These are phyloP conservation scores for Melanchra persicariae DNA, from an alignment of 2,888 invertebrate genomes.

Conservation along the genomic window DNA sequence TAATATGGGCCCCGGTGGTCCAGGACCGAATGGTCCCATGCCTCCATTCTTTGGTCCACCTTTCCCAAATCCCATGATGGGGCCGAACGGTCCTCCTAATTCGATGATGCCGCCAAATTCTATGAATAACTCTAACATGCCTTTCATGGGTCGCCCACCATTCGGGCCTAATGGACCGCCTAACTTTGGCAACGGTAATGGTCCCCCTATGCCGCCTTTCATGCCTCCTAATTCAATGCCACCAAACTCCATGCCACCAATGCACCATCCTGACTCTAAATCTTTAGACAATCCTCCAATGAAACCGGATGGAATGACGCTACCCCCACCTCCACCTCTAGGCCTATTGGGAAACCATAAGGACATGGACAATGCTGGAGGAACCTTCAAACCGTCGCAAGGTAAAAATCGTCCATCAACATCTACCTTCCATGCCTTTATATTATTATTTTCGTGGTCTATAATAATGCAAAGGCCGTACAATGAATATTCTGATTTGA, in stretches of 20 bases:
- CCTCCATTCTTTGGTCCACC: constrained; percentile 68
- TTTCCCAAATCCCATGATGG: constrained; percentile 73
- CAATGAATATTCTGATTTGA: constrained; percentile 27
- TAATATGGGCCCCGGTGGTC: constrained; percentile 68
- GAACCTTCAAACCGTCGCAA: constrained; percentile 78
- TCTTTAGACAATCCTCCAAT: constrained; percentile 64
- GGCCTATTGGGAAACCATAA: constrained; percentile 67
- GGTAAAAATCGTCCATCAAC: constrained; percentile 72
- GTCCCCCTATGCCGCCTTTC: constrained; percentile 78
- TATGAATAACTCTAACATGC: constrained; percentile 76
- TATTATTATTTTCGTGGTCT: constrained; percentile 45
- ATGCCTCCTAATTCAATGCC: constrained; percentile 74
- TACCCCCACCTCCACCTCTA: constrained; percentile 77
- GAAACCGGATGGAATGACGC: constrained; percentile 59
- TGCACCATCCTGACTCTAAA: constrained; percentile 72
- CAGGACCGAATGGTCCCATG: constrained; percentile 74
- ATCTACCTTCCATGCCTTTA: constrained; percentile 49
- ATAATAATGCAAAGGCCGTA: constrained; percentile 59
- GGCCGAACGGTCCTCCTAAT: constrained; percentile 75
- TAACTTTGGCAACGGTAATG: constrained; percentile 70
- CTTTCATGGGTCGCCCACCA: constrained; percentile 83
- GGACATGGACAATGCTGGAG: constrained; percentile 75
- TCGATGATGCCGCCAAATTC: constrained; percentile 75
- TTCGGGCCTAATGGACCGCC: constrained; percentile 83
- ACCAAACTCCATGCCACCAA: constrained; percentile 62